Conservation (phyloP, 2,797 vertebrate genomes). For the Characodon lateralis region DNA sequence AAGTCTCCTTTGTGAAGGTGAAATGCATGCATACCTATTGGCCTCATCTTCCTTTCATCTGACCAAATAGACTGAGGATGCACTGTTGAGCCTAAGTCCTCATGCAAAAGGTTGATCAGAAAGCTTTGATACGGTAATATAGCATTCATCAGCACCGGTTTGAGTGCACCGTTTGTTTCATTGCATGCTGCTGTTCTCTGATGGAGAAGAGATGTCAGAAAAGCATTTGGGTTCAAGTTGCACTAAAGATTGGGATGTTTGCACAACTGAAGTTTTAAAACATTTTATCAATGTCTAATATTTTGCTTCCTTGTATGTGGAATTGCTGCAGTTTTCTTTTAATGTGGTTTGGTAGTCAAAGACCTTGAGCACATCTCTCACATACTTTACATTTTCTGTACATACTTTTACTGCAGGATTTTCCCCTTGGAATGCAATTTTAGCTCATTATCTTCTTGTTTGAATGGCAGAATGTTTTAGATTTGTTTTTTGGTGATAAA, state of each 20-base stretch:
- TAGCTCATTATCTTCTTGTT: background rate
- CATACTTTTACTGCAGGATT: background rate
- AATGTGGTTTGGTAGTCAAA: background rate
- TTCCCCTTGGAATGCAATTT: background rate
- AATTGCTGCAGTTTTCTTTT: background rate
- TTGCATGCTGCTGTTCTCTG: background rate
- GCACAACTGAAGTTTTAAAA: background rate
- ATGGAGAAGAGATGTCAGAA: conserved; percentile 8
- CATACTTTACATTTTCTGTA: background rate
- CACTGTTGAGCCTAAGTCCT: conserved; percentile 27
- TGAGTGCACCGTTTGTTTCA: conserved; percentile 12
- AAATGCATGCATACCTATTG: conserved; percentile 1
- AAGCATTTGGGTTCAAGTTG: background rate
- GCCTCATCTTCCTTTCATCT: conserved; percentile 48
- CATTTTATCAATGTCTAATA: background rate
- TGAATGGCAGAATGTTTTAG: background rate
- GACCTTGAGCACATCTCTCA: background rate
- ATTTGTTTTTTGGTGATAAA: background rate
- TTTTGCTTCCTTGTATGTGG: background rate
- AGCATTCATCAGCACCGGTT: conserved; percentile 48
- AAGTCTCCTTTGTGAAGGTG: conserved; percentile 31
- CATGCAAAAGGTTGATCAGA: conserved; percentile 24
- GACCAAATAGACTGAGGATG: conserved; percentile 19
- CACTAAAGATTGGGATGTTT: background rate
- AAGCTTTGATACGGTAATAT: conserved; percentile 65